Base-by-base conservation (phyloP, 2,888 invertebrate genomes). In the Acrobeloides nanus region DNA sequence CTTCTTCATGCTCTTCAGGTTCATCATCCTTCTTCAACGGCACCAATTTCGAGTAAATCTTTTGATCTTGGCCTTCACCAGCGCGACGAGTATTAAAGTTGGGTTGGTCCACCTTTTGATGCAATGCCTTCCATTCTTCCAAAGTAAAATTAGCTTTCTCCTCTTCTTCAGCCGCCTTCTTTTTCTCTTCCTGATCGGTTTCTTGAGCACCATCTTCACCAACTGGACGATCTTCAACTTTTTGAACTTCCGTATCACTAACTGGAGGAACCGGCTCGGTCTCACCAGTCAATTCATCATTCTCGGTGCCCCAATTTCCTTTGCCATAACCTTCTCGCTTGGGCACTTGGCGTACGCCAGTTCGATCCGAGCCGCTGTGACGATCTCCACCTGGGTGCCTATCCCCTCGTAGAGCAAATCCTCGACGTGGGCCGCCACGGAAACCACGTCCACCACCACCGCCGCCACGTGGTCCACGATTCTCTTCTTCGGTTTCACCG, bases 261-360 rank as follows among this genome's bases (percentile, higher is more conserved):
- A n/a, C n/a, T n/a, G n/a, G n/a, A n/a, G n/a, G n/a, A 24, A 41
- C 46, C 31, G 47, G 41, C 46, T 57, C 65, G 39, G 62, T 62
- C 35, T 63, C 63, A 29, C 57, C 67, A 26, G 53, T 53, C 26
- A 66, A 49, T 52, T 66, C 66, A 39, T 67, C 67, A 52, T 54
- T 27, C 37, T 60, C 53, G 39, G 64, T 62, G 55, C 69, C 69
- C 69, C 69, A 69, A 61, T 69, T 69, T 48, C 66, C 66, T 49
- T 60, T 64, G 46, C 78, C 78, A 64, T 77, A 53, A 74, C 77
- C 57, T 68, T 74, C 44, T 74, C 58, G 62, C 58, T 66, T 62
- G 20, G 62, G 61, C 18, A 51, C 48, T 27, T 59, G 21, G 33
- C 63, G 62, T 31, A 66, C 68, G 32, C 68, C 66, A 33, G 65